Base-by-base conservation (phyloP, 2,888 invertebrate genomes). In the Ichneumoninae sp. region DNA sequence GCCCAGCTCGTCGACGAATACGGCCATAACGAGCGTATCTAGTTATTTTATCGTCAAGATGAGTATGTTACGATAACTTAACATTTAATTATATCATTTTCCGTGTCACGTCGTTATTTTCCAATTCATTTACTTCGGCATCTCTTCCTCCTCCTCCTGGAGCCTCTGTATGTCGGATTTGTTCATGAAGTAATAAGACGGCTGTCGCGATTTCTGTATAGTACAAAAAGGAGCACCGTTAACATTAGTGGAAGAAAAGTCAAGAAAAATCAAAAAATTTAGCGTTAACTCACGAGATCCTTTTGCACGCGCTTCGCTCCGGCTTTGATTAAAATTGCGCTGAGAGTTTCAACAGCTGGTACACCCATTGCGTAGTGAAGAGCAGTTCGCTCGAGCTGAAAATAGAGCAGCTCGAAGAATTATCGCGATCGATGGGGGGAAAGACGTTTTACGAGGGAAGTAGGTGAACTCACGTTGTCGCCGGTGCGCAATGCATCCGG, bases 361-460 rank as follows among this genome's bases (percentile, higher is more conserved):
- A 98, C 96, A 7, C 97, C 98, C 98, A 98, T 98, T 0, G 98
- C 97, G 93, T 98, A 98, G 93, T 98, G 98, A 44, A 98, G 94
- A 0, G 98, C 96, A 13, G 97, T 97, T 89, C 98, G 95, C 93
- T 98, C 98, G 94, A 98, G 92, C 98, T 98, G 93, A 36, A 63
- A 81, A 44, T 52, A 19, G 26, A 40, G 54, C 26, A 40, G 50
- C 26, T 54, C 19, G 52, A 50, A 26, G 19, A 65, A 50, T 66
- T 57, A 8, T 66, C 52, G 10, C 33, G 26, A 44, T 76, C 44
- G 36, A 60, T 47, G n/a, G 13, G 13, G 30, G 1, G 0, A 4
- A 57, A 57, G 5, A 16, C 16, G 30, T 63, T 33, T 30, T 3
- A 63, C 16, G 3, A 16, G 36, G 10, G 7, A 70, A 30, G 13